These are phyloP conservation scores for Pteruthius melanotis DNA, from an alignment of 2,113 vertebrate genomes.

Conservation along the genomic window DNA sequence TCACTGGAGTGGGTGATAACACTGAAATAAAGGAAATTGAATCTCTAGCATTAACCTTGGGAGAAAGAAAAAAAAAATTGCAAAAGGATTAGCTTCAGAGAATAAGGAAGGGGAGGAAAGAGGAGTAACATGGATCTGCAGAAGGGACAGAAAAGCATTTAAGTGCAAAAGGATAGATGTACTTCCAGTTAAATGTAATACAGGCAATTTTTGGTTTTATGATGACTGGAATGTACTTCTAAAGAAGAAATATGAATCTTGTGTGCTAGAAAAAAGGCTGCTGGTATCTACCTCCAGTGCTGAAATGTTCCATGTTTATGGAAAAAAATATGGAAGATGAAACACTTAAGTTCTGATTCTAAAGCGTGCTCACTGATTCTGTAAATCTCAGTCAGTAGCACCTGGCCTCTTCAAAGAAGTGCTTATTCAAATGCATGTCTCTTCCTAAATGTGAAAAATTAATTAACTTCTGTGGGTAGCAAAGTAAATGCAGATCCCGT, in stretches of 20 bases:
- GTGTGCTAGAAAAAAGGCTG: neutral
- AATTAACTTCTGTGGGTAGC: neutral
- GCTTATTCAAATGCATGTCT: neutral
- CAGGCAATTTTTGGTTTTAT: neutral
- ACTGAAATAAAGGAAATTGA: conserved; percentile 46
- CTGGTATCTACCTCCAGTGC: neutral
- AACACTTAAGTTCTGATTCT: neutral
- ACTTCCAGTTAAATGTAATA: neutral
- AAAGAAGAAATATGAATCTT: neutral
- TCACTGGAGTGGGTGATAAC: conserved; percentile 49
- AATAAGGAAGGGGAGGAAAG: neutral
- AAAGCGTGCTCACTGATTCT: neutral
- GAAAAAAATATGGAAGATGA: neutral
- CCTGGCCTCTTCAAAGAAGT: conserved; percentile 21
- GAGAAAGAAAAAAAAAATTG: neutral
- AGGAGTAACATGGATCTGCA: neutral
- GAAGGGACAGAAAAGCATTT: neutral
- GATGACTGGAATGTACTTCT: neutral
- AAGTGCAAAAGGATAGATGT: neutral
- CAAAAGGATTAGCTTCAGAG: neutral
- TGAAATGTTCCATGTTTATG: neutral
- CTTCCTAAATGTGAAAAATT: neutral
- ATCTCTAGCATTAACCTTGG: conserved; percentile 37
- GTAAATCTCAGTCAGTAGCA: neutral
- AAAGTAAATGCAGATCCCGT: neutral